Base-by-base conservation (phyloP, 2,888 invertebrate genomes). In the Zhuqinia jingwanae region DNA sequence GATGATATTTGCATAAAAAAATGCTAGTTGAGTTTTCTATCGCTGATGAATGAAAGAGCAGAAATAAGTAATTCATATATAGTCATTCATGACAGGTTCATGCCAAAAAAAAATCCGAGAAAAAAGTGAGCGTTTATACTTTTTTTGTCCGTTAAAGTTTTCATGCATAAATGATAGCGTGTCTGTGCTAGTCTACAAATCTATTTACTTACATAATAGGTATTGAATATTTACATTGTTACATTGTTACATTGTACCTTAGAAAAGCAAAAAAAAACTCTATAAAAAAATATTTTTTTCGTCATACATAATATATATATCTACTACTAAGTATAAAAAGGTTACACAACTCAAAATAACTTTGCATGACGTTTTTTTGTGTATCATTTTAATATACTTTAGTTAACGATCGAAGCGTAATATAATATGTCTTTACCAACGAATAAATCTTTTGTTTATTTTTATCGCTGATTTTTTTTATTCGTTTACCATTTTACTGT, bases 391-490 rank as follows among this genome's bases (percentile, higher is more conserved):
- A 63, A 50, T 22, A 22, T 27, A 73, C 10, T 56, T 53, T n/a
- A n/a, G n/a, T n/a, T n/a, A n/a, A 76, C 75, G 36, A 27, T 70
- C 75, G 75, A 76, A 76, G 53, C 56, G 75, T 75, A 75, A 53
- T n/a, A n/a, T n/a, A n/a, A n/a, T n/a, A n/a, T 30, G 11, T 73
- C 42, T 81, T 25, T 27, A 73, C 20, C 82, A 82, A 60, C 82
- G 84, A 77, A 78, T 68, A 78, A 83, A 78, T 70, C 36, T 78
- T 47, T 53, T 68, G 63, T 70, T 70, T 84, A 84, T 84, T 83
- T 76, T 83, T 60, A 83, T 68, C 56, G 17, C 56, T 30, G 56
- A 76, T 56, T 76, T 25, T 17, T 80, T 50, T 42, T 17, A 60
- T 65, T n/a, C n/a, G n/a, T n/a, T n/a, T n/a, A n/a, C n/a, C n/a